Base-by-base conservation (phyloP, 92 coral and sea anemone genomes). In the Paramuricea clavata region DNA sequence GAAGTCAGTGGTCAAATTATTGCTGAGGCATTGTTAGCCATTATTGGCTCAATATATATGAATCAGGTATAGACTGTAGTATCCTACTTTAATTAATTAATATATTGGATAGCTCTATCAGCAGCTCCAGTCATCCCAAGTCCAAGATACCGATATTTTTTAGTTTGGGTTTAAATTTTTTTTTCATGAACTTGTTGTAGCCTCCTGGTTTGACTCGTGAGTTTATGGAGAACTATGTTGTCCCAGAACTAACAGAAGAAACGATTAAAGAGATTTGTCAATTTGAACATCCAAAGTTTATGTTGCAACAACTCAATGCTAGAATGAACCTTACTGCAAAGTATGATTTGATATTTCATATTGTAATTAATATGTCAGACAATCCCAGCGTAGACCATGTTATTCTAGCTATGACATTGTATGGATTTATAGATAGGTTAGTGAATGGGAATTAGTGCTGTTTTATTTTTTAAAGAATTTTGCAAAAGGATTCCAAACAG, bases 281-380 rank as follows among this genome's bases (percentile, higher is more conserved):
- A 85, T 86, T 94, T 17, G 95, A 96, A 35, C 99, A 96, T 54
- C 97, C 99, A 36, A 96, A 96, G 91, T 91, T 91, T 70, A 92
- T 96, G 67, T 71, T 96, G 34, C 89, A 89, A 36, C 39, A 50
- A 41, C 77, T 94, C 33, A 67, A 90, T 35, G 84, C 89, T 68
- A 78, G 76, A 82, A 67, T 76, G 12, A 80, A 85, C 36, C 28
- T 42, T 75, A 83, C 61, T 23, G 87, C 92, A 34, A 69, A 90
- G 30, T 74, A 81, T 34, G 86, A 92, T 49, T 91, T 80, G 93
- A 90, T 26, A 83, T 92, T n/a, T n/a, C n/a, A n/a, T n/a, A n/a
- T n/a, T n/a, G n/a, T n/a, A n/a, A n/a, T n/a, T n/a, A n/a, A n/a
- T n/a, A n/a, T n/a, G n/a, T n/a, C n/a, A n/a, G n/a, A n/a, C n/a